Base-by-base conservation (phyloP, 2,113 vertebrate genomes). In the Poeciliopsis prolifica region DNA sequence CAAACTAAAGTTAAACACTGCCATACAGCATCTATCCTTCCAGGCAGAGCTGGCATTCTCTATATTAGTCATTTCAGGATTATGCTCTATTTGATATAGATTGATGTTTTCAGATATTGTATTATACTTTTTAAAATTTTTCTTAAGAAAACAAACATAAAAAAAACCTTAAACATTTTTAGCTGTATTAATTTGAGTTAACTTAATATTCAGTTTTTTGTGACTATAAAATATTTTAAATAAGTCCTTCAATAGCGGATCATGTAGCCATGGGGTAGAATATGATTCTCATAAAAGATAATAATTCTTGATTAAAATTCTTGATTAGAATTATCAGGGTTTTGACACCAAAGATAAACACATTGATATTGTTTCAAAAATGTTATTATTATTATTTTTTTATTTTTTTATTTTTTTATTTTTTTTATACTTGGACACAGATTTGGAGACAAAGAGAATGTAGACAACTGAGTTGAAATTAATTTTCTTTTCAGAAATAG, bases 21-120 rank as follows among this genome's bases (percentile, higher is more conserved):
- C 42, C 44, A 24, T 67, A 66, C 51, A 54, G 28, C 78, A 81
- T 81, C 31, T 74, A 71, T 83, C 40, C 67, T 48, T 37, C 17
- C 33, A 4, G 22, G 54, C 35, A 76, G 67, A 29, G 71, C 10
- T 70, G 48, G 30, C 51, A 65, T 79, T 83, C 77, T 89, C 73
- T 74, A 79, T 76, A 60, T 51, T 48, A 26, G 75, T 62, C 75
- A 80, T 68, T 82, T 80, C 61, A 66, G 77, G 75, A 86, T 81
- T 79, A 77, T 77, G 82, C n/a, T 75, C 70, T 35, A 3, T 65
- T 80, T 28, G 66, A 48, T 76, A 62, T 37, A 82, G 19, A 68
- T 78, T 69, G 74, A 86, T 85, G 70, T 70, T n/a, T 66, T 40
- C 12, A 75, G 63, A 4, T 13, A 58, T 42, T 2, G 14, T 3